Percentiles rank a stretch among this genome's conserved stretches.
Evolutionary conservation across 1,140 invertebrate species (phyloP).

Genomic region (Tribolium castaneum): DNA sequence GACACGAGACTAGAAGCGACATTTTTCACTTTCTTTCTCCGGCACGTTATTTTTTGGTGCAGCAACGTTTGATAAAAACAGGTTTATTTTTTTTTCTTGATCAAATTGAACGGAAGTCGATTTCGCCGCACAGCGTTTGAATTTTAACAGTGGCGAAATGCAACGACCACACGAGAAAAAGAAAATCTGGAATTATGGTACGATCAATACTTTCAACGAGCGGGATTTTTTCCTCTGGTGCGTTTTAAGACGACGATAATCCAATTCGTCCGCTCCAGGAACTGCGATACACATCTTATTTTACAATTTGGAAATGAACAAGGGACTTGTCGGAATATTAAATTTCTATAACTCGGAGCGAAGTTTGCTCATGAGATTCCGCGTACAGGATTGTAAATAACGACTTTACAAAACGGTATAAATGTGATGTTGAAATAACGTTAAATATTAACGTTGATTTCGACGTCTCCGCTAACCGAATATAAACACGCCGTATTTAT

Average conservation of each 20-base stretch:
- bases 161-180: background rate
- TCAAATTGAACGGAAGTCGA: background rate
- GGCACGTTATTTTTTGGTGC: background rate
- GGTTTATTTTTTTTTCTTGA: background rate
- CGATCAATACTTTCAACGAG: background rate
- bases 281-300: slow-evolving; percentile 28
- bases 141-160: background rate
- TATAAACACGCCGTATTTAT: background rate
- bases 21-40: slow-evolving; percentile 3
- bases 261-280: slow-evolving; percentile 18
- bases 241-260: slow-evolving; percentile 2
- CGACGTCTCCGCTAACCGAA: background rate
- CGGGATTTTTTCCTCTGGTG: background rate
- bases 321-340: slow-evolving; percentile 10
- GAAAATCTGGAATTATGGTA: slow-evolving; percentile 10
- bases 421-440: too few relatives aligned
- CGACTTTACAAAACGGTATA: background rate
- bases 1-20: background rate
- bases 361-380: background rate
- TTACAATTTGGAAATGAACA: slow-evolving; percentile 24
- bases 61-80: background rate
- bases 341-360: slow-evolving; percentile 1
- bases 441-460: too few relatives aligned
- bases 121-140: background rate
- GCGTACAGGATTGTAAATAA: background rate